Evolutionary conservation across 1,140 invertebrate genomes (phyloP).

Genomic region (Latrodectus geometricus): DNA sequence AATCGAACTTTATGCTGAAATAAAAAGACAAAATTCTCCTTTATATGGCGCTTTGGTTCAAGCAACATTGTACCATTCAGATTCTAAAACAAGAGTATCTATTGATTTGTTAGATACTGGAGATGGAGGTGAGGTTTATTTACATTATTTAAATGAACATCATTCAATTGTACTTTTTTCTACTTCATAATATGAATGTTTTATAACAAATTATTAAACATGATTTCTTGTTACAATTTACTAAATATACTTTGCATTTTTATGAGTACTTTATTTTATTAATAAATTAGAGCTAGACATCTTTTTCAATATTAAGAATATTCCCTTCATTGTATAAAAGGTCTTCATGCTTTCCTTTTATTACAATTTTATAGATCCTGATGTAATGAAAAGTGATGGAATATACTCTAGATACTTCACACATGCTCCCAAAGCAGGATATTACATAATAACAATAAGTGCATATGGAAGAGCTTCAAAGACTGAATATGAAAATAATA

Average conservation of each 20-base stretch:
- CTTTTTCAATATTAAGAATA: no score
- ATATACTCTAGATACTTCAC: conserved; percentile 62
- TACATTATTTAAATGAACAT: not conserved
- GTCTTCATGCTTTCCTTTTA: no score
- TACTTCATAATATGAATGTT: no score
- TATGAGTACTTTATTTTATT: not conserved
- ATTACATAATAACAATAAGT: conserved; percentile 20
- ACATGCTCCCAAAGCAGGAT: conserved; percentile 15
- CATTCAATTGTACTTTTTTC: no score
- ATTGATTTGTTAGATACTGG: conserved; percentile 25
- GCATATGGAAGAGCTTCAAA: not conserved
- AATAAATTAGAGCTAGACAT: not conserved
- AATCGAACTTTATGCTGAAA: conserved; percentile 16
- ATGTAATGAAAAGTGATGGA: conserved; percentile 61
- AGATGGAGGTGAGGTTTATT: conserved; percentile 31
- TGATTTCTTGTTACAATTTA: not conserved
- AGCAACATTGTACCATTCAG: conserved; percentile 4
- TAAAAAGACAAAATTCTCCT: conserved; percentile 6
- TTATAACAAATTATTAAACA: not conserved
- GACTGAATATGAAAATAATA: not conserved
- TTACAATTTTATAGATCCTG: conserved; percentile 49
- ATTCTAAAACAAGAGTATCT: not conserved
- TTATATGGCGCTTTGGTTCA: not conserved
- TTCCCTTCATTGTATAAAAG: no score
- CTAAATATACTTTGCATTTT: not conserved